These are phyloP conservation scores for Eudemis profundana DNA, from an alignment of 2,888 invertebrate species.

Conservation along the genomic window DNA sequence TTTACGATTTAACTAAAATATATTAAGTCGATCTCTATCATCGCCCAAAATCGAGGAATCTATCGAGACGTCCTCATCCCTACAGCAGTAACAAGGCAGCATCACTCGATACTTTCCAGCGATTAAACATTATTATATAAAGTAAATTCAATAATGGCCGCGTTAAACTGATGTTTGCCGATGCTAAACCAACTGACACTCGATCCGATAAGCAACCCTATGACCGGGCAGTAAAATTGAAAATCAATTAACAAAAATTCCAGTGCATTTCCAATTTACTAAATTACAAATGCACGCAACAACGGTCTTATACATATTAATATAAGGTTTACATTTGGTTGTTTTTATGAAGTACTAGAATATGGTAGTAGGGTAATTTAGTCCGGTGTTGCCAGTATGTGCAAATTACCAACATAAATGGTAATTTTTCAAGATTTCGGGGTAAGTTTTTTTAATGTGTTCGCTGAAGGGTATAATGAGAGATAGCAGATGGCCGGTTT, in stretches of 20 bases:
- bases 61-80: constrained; percentile 55
- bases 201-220: constrained; percentile 54
- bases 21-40: constrained; percentile 52
- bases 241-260: constrained; percentile 51
- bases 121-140: constrained; percentile 85
- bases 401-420: constrained; percentile 77
- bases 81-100: constrained; percentile 79
- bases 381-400: constrained; percentile 73
- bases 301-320: constrained; percentile 8
- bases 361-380: constrained; percentile 62
- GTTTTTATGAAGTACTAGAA: constrained; percentile 44
- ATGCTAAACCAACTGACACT: constrained; percentile 55
- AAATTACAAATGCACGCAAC: constrained; percentile 28
- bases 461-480: constrained; percentile 67
- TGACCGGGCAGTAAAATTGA: constrained; percentile 48
- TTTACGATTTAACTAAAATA: too few species aligned
- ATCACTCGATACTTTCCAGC: constrained; percentile 79
- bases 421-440: constrained; percentile 76
- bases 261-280: constrained; percentile 51
- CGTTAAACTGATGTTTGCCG: constrained; percentile 80
- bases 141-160: constrained; percentile 85
- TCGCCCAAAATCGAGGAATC: not conserved
- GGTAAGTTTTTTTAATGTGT: constrained; percentile 65
- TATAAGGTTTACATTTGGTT: constrained; percentile 43
- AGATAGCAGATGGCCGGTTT: constrained; percentile 41